phyloP scores from a whole-genome alignment of 2,113 vertebrate species.

The Thermophis baileyi region DNA sequence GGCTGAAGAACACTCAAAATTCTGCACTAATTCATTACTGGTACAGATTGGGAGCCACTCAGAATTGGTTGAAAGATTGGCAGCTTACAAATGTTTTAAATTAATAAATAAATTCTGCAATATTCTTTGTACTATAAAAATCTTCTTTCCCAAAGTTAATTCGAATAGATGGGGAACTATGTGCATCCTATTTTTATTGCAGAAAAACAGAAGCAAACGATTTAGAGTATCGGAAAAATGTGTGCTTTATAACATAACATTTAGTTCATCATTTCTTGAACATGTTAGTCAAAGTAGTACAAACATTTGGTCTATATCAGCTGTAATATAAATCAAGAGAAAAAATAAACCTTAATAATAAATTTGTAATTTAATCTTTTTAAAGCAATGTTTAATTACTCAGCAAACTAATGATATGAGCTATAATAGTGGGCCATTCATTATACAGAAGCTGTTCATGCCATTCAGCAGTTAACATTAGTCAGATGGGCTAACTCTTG shows the following conservation, averaged over 20 bases:
- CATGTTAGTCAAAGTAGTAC: background rate
- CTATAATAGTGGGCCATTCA: background rate
- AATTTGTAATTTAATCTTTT: constrained; percentile 7
- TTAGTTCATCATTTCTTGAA: background rate
- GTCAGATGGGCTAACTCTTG: background rate
- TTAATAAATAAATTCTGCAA: background rate
- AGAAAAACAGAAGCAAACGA: background rate
- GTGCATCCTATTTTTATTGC: background rate
- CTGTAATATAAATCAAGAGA: background rate
- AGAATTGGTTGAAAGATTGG: background rate
- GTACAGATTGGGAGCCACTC: background rate
- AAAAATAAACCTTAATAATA: background rate
- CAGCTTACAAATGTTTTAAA: background rate
- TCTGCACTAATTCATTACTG: background rate
- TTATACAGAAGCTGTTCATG: background rate
- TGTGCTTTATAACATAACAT: background rate
- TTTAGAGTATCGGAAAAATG: background rate
- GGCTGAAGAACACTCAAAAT: background rate
- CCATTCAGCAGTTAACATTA: background rate
- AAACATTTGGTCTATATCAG: background rate
- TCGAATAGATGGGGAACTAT: background rate
- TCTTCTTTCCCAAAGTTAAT: background rate
- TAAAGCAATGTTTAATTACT: constrained; percentile 23
- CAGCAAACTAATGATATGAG: constrained; percentile 12
- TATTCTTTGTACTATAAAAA: background rate